phyloP scores from a whole-genome alignment of 2,888 invertebrate genomes.

The Xanthia togata region DNA sequence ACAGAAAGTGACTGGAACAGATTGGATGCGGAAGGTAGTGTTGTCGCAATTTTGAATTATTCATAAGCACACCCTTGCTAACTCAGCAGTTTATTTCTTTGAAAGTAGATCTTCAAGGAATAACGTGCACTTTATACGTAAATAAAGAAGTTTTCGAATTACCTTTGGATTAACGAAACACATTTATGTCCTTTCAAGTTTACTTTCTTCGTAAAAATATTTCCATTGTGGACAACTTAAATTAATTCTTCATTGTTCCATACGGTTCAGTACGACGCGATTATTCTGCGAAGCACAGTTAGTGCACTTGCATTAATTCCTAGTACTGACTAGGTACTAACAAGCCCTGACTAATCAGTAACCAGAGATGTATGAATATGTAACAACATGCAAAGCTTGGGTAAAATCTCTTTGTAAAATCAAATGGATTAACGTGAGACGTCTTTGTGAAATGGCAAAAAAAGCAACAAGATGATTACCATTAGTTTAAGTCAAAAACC shows the following conservation, averaged over 20 bases:
- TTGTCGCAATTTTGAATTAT: not conserved
- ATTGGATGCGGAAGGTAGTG: too few species aligned
- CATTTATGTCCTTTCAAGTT: not conserved
- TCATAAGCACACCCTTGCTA: not conserved
- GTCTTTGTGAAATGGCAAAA: not conserved
- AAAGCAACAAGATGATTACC: not conserved
- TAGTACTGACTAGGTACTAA: not conserved
- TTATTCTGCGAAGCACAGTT: slow-evolving; percentile 22
- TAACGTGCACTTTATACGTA: too few species aligned
- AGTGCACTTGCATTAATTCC: slow-evolving; percentile 9
- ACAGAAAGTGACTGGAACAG: too few species aligned
- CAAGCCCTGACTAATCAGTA: slow-evolving; percentile 18
- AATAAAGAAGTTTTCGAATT: not conserved
- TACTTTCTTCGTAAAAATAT: not conserved
- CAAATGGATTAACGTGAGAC: not conserved
- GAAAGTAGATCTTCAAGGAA: too few species aligned
- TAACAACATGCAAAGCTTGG: slow-evolving; percentile 23
- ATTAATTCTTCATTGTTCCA: slow-evolving; percentile 1
- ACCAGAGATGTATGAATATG: slow-evolving; percentile 25
- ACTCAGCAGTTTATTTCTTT: too few species aligned
- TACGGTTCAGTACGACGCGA: not conserved
- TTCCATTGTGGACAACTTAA: not conserved
- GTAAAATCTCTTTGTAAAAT: not conserved
- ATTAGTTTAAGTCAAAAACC: not conserved
- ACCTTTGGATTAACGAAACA: not conserved